These are phyloP conservation scores for Atta cephalotes DNA, from an alignment of 1,140 invertebrate species.

Conservation along the genomic window DNA sequence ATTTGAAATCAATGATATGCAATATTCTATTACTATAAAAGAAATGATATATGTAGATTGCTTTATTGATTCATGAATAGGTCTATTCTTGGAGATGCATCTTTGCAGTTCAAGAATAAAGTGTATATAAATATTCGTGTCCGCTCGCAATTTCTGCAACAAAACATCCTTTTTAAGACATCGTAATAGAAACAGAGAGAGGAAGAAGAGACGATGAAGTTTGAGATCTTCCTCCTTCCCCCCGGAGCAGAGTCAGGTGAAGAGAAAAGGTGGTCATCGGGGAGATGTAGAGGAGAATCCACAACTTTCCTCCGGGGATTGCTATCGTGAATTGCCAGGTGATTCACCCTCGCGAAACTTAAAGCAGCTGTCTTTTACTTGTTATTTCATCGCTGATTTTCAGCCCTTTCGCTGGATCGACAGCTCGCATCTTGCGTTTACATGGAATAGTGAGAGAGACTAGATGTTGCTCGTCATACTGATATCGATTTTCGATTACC, in stretches of 20 bases:
- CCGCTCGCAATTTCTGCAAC: background rate
- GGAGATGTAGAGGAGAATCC: conserved; percentile 14
- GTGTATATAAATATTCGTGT: conserved; percentile 17
- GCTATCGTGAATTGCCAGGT: conserved; percentile 48
- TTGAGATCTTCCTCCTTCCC: background rate
- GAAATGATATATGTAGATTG: conserved; percentile 71
- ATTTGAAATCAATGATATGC: background rate
- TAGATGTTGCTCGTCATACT: conserved; percentile 44
- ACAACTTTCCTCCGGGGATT: conserved; percentile 58
- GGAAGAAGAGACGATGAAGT: conserved; percentile 26
- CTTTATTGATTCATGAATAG: conserved; percentile 73
- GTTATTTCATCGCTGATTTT: conserved; percentile 72
- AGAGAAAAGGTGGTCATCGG: conserved; percentile 5
- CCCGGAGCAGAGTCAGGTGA: conserved; percentile 25
- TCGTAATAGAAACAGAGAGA: background rate
- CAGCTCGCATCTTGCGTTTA: conserved; percentile 48
- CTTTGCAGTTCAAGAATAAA: conserved; percentile 28
- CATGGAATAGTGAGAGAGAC: conserved; percentile 28
- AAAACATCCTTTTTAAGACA: conserved; percentile 17
- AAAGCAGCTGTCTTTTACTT: conserved; percentile 75
- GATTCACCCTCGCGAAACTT: conserved; percentile 67
- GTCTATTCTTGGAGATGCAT: conserved; percentile 72
- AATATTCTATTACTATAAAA: conserved; percentile 66
- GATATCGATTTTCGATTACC: conserved; percentile 45
- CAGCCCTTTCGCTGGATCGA: background rate